These are phyloP conservation scores for Trichogramma dendrolimi DNA, from an alignment of 2,888 invertebrate species.

Conservation along the genomic window DNA sequence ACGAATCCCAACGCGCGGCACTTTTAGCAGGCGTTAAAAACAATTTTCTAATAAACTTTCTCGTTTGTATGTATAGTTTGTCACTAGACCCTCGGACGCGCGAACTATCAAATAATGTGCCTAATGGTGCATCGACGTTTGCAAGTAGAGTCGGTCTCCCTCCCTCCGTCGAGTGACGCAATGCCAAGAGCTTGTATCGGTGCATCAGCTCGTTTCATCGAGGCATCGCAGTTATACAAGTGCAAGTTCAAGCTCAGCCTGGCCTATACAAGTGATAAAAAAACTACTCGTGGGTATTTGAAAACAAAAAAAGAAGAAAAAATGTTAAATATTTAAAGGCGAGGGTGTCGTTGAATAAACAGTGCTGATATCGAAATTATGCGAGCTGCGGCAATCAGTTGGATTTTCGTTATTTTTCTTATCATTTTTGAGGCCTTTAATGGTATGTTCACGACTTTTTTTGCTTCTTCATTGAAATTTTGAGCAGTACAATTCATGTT, in stretches of 20 bases:
- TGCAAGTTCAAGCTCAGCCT: slow-evolving; percentile 8
- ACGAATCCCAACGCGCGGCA: no score
- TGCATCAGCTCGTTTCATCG: no score
- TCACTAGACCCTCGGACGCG: neutral
- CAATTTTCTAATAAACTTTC: slow-evolving; percentile 29
- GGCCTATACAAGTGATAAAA: no score
- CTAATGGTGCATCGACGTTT: neutral
- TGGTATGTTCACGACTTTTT: neutral
- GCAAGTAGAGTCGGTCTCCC: neutral
- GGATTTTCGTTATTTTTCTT: neutral
- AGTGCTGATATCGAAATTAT: no score
- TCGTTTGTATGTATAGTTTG: slow-evolving; percentile 5
- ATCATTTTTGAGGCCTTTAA: neutral
- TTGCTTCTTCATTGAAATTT: neutral
- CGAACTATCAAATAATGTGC: slow-evolving; percentile 16
- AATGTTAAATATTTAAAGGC: no score
- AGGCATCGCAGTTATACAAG: neutral
- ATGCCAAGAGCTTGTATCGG: no score
- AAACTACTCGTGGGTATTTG: no score
- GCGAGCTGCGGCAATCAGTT: no score
- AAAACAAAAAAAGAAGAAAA: no score
- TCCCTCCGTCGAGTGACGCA: neutral
- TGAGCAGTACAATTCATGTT: neutral
- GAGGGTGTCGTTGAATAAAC: no score
- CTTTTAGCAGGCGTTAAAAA: slow-evolving; percentile 1